Base-by-base conservation (phyloP, 2,797 vertebrate species). In the Premnoplex brunnescens region DNA sequence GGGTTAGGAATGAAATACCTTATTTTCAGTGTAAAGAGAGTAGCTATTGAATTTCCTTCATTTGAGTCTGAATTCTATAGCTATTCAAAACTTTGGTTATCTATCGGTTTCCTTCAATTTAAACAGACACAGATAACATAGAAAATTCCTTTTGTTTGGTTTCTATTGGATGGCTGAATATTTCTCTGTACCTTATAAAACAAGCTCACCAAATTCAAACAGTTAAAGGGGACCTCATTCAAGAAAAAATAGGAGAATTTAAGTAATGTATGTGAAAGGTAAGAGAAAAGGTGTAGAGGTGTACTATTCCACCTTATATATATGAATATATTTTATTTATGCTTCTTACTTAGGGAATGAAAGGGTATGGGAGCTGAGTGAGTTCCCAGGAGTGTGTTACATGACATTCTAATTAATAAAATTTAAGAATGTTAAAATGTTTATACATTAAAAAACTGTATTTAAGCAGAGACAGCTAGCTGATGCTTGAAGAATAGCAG, bases 31-130 rank as follows among this genome's bases (percentile, higher is more conserved):
- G 21, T 64, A 52, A 94, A 93, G 55, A 69, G 54, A 34, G 22
- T 58, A 92, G 49, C 81, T 95, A 80, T 87, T 97, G 66, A 96
- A 93, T 95, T 95, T 58, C 9, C 37, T 94, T 94, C 32, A 85
- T 91, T 93, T 90, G 46, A 86, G 67, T 46, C 34, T 92, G 52
- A 93, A 66, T 96, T 86, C 26, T 54, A 44, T 46, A 55, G 59
- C 37, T 93, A 44, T 60, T 91, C n/a, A 49, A 44, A 44, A 37
- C 39, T 81, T 54, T 52, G n/a, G 23, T 66, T 69, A 19, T 67
- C 37, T 74, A 36, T 55, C 5, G 26, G 48, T 77, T 88, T 62
- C 32, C 27, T 54, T 72, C 82, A 79, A 86, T 80, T 91, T 67
- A 73, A 82, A 56, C 2, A 73, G 34, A 39, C 51, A 43, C 2